phyloP scores from a whole-genome alignment of 2,113 vertebrate species.

The Tachysurus vachellii region DNA sequence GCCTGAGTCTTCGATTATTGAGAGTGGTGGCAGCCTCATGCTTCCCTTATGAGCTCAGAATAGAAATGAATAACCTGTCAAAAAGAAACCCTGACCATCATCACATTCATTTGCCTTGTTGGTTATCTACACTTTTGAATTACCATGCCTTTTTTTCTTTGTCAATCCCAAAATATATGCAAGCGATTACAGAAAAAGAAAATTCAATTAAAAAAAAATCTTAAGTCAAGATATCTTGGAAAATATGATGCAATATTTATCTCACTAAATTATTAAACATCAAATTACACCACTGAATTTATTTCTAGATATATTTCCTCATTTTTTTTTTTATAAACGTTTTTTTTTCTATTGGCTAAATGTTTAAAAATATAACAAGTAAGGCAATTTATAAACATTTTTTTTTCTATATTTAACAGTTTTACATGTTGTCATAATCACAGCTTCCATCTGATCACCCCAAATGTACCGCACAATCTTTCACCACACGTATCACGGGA shows the following conservation, averaged over 20 bases:
- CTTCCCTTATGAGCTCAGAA: conserved; percentile 41
- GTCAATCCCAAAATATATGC: background rate
- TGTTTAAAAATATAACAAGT: no score
- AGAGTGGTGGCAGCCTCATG: conserved; percentile 10
- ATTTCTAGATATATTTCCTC: no score
- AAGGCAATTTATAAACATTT: no score
- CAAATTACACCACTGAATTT: no score
- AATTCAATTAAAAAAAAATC: background rate
- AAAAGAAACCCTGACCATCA: conserved; percentile 33
- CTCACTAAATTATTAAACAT: background rate
- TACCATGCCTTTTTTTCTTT: background rate
- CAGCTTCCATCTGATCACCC: background rate
- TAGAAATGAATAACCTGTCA: conserved; percentile 39
- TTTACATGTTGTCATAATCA: background rate
- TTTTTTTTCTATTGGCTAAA: no score
- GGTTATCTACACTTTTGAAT: conserved; percentile 7
- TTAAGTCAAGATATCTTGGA: background rate
- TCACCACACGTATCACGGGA: background rate
- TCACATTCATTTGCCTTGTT: background rate
- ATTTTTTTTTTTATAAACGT: no score
- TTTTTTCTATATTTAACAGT: no score
- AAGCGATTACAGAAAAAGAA: background rate
- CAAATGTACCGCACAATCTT: background rate
- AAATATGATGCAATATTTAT: background rate
- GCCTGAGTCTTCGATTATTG: conserved; percentile 14